Evolutionary conservation across 2,888 invertebrate genomes (phyloP), one percentile per base, ranked within the genome.

Genomic region (Chironomus riparius): DNA sequence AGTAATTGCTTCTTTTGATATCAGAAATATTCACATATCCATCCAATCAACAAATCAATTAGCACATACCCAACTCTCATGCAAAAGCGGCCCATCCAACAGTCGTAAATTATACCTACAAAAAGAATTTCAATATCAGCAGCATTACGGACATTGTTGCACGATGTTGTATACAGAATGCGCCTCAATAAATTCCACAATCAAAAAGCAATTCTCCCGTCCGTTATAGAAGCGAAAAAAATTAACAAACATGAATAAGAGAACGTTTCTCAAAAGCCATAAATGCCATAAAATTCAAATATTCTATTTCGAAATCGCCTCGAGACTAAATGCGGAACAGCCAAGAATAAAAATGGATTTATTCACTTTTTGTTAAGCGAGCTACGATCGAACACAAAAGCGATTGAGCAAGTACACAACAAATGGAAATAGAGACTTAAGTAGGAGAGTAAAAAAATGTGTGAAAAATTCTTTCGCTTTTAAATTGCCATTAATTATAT

Each of bases 401-500:
- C 73, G 38, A 21, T 73, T 38, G 62, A 62, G 38, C 65, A 47
- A 38, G 6, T 24, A 38, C 38, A 38, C 38, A 10, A 7, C 10
- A 38, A 38, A 38, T 38, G 38, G n/a, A 47, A 7, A n/a, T 71
- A 22, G 65, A 6, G 2, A 38, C 18, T 56, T 56, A 56, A 56
- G 56, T 56, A 56, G 56, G 56, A 56, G 18, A 65, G 12, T 13
- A 15, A 22, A 73, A 62, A 73, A 62, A 73, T 73, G 73, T 73
- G 73, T 73, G 73, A 73, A 73, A 73, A 73, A 65, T 65, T 65
- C 65, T 65, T 73, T 56, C 18, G 73, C 56, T 73, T 73, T 73
- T 73, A 73, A 73, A 73, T 73, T 73, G 73, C 73, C 73, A 73
- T 73, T 73, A 73, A 73, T 73, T 73, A 73, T 65, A 73, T 73